Evolutionary conservation across 2,888 invertebrate species (phyloP), one percentile per base, ranked within the genome.

Genomic region (Eurytoma californica): DNA sequence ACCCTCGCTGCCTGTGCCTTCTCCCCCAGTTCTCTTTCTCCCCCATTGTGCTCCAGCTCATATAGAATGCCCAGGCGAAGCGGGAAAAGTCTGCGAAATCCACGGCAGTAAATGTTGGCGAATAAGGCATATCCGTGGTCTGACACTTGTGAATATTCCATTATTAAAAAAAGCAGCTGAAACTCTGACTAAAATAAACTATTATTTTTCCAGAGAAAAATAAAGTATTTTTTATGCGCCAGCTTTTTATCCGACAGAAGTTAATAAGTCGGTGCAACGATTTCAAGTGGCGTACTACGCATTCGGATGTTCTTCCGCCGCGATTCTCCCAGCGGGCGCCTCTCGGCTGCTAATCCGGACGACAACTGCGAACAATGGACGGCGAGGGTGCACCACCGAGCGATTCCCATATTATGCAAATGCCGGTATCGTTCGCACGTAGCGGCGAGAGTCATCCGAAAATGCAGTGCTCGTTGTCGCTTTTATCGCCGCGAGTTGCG

Each of bases 271-370:
- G 60, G 63, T 39, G 85, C 86, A 85, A 87, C 87, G 84, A 86
- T 87, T 85, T n/a, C 53, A n/a, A 16, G 53, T 14, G 77, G 13
- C 18, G 68, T 55, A 85, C 88, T 88, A 88, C 87, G 87, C 87
- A 83, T 86, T 88, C 87, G 87, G 88, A 86, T 86, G 87, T 85
- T 88, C 85, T 88, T 87, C 87, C 87, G 87, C 82, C 85, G 83
- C 83, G 84, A 84, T 83, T 85, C 81, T 86, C 86, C 58, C 39
- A 39, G 9, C 39, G 39, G 39, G 65, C 20, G 30, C 85, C 86
- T 84, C 66, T 47, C 20, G 24, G 49, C 12, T 85, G 85, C 86
- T 84, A 84, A 85, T 84, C 82, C 82, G 84, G 47, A 2, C 82
- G 63, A 47, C 63, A 18, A 39, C 39, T 63, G 82, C 82, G 84